Base-by-base conservation (phyloP, 2,888 invertebrate species). In the Drosophila macrospina region DNA sequence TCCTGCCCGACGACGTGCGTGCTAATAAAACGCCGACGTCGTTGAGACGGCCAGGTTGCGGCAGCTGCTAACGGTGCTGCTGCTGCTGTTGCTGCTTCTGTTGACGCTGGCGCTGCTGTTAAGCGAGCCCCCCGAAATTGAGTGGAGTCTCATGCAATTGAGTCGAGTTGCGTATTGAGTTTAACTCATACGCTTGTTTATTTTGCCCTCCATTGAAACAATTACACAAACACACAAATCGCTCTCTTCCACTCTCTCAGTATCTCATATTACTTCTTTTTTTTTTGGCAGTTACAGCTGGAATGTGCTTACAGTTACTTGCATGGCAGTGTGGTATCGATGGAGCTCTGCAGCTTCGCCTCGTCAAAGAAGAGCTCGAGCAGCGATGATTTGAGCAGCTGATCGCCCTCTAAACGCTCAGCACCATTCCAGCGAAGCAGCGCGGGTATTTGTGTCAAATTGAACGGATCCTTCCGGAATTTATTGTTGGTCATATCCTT, bases 301-400 rank as follows among this genome's bases (percentile, higher is more conserved):
- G 20, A 20, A 20, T 20, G 20, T 20, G 20, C 20, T 20, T 16
- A 34, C 51, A 24, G 28, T 37, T 68, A 78, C 30, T 50, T 52
- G 55, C 61, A 78, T 28, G 56, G 60, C 10, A 51, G 39, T 4
- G 48, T 65, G 0, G 5, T 48, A 7, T 65, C 60, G 13, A 44
- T 63, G 37, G 20, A 7, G 41, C 74, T 60, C 28, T 69, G 44
- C 13, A 8, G 4, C 24, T 70, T 44, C 3, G 69, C 74, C 54
- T 96, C 95, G 56, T 94, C 94, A 79, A 97, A 95, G 71, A 97
- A 91, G 94, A 97, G 95, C 80, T 95, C 93, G 2, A 97, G 93
- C 11, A 96, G 93, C 2, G 95, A 95, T 3, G 93, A 86, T 52
- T 96, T 95, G 57, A 93, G 93, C 84, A 96, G 96, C 82, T 97